These are phyloP conservation scores for Agrochola lota DNA, from an alignment of 2,888 invertebrate genomes.

Conservation along the genomic window DNA sequence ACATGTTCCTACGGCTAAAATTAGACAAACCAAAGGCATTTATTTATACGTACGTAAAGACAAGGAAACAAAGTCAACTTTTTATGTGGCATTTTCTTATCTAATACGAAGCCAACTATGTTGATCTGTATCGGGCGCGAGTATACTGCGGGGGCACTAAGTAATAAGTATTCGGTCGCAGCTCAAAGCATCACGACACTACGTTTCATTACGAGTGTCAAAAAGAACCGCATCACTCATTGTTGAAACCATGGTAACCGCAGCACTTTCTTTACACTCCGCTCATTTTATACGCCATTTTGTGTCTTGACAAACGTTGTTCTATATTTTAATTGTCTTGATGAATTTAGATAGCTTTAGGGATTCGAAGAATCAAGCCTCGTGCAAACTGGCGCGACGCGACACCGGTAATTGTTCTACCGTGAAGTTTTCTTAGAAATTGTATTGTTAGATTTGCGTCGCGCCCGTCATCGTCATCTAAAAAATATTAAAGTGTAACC, in stretches of 20 bases:
- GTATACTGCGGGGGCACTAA: background rate
- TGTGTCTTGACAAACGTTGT: background rate
- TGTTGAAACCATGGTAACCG: background rate
- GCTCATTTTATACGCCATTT: conserved; percentile 3
- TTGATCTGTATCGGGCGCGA: too few species aligned
- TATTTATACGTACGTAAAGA: too few species aligned
- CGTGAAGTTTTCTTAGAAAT: too few species aligned
- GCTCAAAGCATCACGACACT: conserved; percentile 21
- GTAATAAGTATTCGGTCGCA: background rate
- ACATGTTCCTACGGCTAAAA: background rate
- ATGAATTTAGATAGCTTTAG: conserved; percentile 5
- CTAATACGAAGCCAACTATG: background rate
- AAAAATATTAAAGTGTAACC: background rate
- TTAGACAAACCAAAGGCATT: too few species aligned
- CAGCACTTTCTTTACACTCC: conserved; percentile 23
- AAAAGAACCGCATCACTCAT: conserved; percentile 23
- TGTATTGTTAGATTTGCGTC: too few species aligned
- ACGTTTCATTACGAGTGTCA: conserved; percentile 17
- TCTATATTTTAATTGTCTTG: background rate
- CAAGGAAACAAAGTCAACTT: background rate
- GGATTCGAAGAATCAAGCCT: background rate
- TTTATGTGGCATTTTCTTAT: background rate
- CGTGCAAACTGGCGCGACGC: too few species aligned
- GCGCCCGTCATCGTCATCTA: too few species aligned
- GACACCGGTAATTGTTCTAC: too few species aligned